Evolutionary conservation across 2,113 vertebrate species (phyloP), one percentile per base, ranked within the genome.

Genomic region (Tragelaphus imberbis): DNA sequence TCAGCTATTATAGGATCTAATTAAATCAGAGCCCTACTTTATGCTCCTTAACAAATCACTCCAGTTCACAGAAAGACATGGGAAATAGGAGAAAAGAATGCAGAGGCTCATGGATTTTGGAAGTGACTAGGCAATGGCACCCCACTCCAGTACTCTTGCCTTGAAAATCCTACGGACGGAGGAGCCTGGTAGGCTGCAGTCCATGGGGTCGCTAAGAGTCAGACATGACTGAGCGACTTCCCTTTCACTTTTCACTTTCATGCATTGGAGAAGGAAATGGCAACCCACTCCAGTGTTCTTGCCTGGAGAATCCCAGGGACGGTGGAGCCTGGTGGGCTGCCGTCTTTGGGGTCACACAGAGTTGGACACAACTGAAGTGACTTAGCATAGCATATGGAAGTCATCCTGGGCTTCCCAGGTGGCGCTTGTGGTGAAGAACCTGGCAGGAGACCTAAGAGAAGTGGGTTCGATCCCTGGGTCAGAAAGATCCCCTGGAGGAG

Each of bases 361-460:
- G 61, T 3, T 0, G 0, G 30, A 65, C 30, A 33, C 2, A 3
- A 65, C 61, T 65, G 61, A 65, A 16, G 6, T 1, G 30, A 65
- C 30, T 33, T 16, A 63, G 28, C 59, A 63, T n/a, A n/a, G n/a
- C n/a, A n/a, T 47, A 0, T 71, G 53, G 63, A 23, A 94, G 33
- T 33, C 40, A 30, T 82, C 40, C 59, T 61, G 89, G 90, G n/a
- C 11, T 77, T 25, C 71, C 9, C 12, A 77, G 36, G 36, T 25
- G 36, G 36, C 3, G 12, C 71, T 14, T 25, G 23, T 75, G 71
- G 71, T 77, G 23, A 77, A 77, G 71, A 44, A 44, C 11, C 11
- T 27, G 12, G 61, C 28, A 63, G 12, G 16, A 75, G 36, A 77
- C 71, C 36, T 14, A 7, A 0, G 36, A 77, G 23, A 44, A 25